Percentiles rank a stretch among this genome's conserved stretches.
phyloP scores from a whole-genome alignment of 2,113 vertebrate species.

The Hylia prasina region DNA sequence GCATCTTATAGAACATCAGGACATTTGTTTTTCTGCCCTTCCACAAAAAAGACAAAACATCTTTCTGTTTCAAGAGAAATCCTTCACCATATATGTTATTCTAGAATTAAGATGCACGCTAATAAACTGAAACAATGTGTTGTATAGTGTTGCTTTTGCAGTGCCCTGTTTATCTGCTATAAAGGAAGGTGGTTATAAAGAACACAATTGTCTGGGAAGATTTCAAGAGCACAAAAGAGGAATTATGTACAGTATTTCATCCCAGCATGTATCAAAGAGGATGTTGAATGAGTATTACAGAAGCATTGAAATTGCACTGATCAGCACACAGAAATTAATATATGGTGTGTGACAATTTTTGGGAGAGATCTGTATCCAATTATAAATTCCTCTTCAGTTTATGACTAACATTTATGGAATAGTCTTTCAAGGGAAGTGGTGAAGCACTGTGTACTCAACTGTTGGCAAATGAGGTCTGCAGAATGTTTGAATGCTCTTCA shows the following conservation, averaged over 20 bases:
- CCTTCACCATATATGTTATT: background rate
- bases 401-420: background rate
- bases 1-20: background rate
- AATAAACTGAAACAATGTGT: background rate
- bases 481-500: background rate
- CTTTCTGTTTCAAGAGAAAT: background rate
- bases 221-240: background rate
- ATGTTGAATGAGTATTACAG: background rate
- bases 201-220: background rate
- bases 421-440: slow-evolving; percentile 16
- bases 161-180: background rate
- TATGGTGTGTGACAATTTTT: background rate
- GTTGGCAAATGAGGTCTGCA: background rate
- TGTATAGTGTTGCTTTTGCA: background rate
- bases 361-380: background rate
- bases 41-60: background rate
- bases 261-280: background rate
- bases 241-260: background rate
- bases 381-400: background rate
- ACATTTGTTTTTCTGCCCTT: background rate
- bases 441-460: background rate
- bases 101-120: background rate
- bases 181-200: background rate
- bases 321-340: background rate
- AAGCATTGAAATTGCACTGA: background rate